Conservation (phyloP, 2,888 invertebrate species). For the Adela reaumurella region DNA sequence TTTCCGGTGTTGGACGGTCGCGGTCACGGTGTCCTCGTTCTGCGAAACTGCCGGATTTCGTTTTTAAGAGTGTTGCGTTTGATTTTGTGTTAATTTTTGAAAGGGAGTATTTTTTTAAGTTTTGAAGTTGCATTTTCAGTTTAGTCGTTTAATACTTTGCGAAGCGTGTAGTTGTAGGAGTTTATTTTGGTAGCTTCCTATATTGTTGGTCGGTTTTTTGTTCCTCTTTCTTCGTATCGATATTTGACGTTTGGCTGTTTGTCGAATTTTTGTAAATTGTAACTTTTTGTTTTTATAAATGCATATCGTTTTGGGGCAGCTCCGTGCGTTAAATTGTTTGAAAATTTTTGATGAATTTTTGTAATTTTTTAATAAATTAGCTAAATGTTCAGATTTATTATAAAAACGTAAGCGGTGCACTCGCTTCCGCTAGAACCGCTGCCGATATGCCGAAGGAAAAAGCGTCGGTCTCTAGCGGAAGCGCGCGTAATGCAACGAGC, state of each 20-base stretch:
- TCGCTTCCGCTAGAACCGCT: too few species aligned
- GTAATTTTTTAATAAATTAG: slow-evolving; percentile 3
- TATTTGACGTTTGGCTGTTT: not conserved
- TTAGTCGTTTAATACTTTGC: not conserved
- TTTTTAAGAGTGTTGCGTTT: not conserved
- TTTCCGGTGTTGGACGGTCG: too few species aligned
- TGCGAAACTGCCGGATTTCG: not conserved
- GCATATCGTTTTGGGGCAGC: not conserved
- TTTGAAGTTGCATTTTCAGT: not conserved
- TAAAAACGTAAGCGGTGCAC: too few species aligned
- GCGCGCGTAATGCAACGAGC: too few species aligned
- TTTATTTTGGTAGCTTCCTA: not conserved
- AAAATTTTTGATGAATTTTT: slow-evolving; percentile 6
- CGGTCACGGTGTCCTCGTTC: too few species aligned
- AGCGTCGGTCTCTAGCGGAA: too few species aligned
- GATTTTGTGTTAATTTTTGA: not conserved
- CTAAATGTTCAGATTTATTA: slow-evolving; percentile 10
- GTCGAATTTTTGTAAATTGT: not conserved
- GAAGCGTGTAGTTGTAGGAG: not conserved
- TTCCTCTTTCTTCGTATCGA: not conserved
- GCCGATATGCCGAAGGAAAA: too few species aligned
- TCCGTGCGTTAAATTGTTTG: not conserved
- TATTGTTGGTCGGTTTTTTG: not conserved
- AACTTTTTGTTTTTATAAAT: not conserved
- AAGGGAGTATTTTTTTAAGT: not conserved